Evolutionary conservation across 2,888 invertebrate species (phyloP).

Genomic region (Desoria tigrina): DNA sequence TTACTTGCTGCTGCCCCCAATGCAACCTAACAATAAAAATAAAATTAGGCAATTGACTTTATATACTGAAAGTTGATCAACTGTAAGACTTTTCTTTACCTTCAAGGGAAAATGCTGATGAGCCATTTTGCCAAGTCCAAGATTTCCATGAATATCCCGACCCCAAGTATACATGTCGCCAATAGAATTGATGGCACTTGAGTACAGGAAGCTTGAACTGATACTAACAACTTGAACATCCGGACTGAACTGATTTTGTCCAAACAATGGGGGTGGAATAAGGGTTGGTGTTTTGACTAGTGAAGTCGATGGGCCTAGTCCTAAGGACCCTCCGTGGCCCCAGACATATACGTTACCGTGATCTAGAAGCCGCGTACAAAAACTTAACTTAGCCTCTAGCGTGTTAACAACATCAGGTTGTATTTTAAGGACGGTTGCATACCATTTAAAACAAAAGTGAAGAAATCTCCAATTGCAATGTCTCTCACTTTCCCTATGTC

Average conservation of each 20-base stretch:
- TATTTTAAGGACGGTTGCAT: constrained; percentile 46
- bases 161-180: constrained; percentile 94
- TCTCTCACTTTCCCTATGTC: constrained; percentile 74
- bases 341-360: constrained; percentile 83
- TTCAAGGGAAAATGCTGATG: constrained; percentile 45
- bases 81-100: constrained; percentile 31
- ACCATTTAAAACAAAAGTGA: constrained; percentile 82
- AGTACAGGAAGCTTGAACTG: constrained; percentile 71
- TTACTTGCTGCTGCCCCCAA: constrained; percentile 75
- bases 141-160: constrained; percentile 75
- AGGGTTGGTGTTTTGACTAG: constrained; percentile 67
- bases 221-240: constrained; percentile 68
- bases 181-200: constrained; percentile 77
- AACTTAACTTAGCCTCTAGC: neutral
- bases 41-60: too few relatives aligned
- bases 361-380: too few relatives aligned
- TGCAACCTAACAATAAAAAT: constrained; percentile 60
- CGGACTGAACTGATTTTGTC: constrained; percentile 77
- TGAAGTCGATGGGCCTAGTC: constrained; percentile 78
- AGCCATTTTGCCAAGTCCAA: constrained; percentile 72
- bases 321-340: constrained; percentile 88
- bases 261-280: constrained; percentile 80
- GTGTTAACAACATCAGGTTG: constrained; percentile 5
- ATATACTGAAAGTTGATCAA: neutral
- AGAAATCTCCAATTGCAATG: constrained; percentile 82